Evolutionary conservation across 2,888 invertebrate species (phyloP).

Genomic region (Hemistola chrysoprasaria): DNA sequence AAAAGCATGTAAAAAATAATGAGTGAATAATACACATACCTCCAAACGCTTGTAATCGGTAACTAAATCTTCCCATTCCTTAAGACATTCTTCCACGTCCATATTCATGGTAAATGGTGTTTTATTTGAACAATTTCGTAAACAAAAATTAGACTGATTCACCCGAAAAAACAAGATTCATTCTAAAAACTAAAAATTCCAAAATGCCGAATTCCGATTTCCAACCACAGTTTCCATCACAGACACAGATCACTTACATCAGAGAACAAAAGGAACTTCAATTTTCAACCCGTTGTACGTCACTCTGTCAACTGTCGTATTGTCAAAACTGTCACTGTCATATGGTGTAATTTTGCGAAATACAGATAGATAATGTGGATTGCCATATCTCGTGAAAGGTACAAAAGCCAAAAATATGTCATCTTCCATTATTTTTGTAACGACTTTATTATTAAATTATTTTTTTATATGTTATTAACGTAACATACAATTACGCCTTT

Average conservation of each 20-base stretch:
- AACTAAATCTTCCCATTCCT: conserved; percentile 91
- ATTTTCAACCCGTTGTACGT: conserved; percentile 15
- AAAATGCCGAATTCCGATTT: not conserved
- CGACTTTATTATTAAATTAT: too few species aligned
- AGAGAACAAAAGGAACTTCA: too few species aligned
- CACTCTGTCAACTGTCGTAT: conserved; percentile 8
- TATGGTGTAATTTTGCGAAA: too few species aligned
- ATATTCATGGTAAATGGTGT: conserved; percentile 46
- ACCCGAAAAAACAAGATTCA: conserved; percentile 17
- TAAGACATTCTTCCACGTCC: conserved; percentile 84
- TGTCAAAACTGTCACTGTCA: too few species aligned
- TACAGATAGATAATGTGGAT: conserved; percentile 5
- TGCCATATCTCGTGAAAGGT: too few species aligned
- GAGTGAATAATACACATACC: conserved; percentile 81
- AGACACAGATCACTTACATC: too few species aligned
- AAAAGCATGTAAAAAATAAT: conserved; percentile 19
- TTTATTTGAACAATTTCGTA: conserved; percentile 10
- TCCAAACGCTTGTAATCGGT: conserved; percentile 91
- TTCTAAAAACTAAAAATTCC: not conserved
- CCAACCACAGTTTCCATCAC: too few species aligned
- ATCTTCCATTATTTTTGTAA: too few species aligned
- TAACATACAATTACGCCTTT: too few species aligned
- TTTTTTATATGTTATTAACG: too few species aligned
- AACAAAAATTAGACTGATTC: conserved; percentile 22
- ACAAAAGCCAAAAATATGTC: too few species aligned